Base-by-base conservation (phyloP, 2,797 vertebrate genomes). In the Luscinia luscinia region DNA sequence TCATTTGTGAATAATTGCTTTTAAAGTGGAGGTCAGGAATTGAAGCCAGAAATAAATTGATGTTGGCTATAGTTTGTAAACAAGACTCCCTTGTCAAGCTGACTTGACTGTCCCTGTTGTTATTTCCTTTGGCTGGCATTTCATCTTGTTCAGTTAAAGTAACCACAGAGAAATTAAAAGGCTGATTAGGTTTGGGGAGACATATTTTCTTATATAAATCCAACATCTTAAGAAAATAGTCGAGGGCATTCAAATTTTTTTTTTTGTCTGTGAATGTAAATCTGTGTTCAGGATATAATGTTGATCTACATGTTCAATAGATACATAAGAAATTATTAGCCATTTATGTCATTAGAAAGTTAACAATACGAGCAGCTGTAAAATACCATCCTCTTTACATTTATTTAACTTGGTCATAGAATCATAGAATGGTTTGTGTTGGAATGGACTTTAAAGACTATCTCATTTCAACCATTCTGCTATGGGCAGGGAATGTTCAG, bases 11-110 rank as follows among this genome's bases (percentile, higher is more conserved):
- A 55, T 75, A 93, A 89, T 64, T 78, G 32, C 8, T 87, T 90
- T 83, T 93, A 78, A 91, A 89, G 48, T 41, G 12, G 68, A 85
- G 82, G 82, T 89, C 63, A 89, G 57, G 24, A 87, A 83, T 13
- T 46, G 64, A 80, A 95, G 61, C 55, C 92, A 92, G 64, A 94
- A 94, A 87, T 74, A 8, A 92, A 94, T 38, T 87, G 40, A 51
- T 91, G 24, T 17, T 75, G 54, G 57, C 23, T 74, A 28, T 51
- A 67, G 86, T 93, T 86, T 94, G 91, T 78, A 96, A 95, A 95
- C 89, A 96, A 85, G 73, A 32, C 24, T 92, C 72, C 18, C 28
- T 87, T 81, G 59, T 49, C 73, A 45, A 21, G 43, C n/a, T 92
- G 81, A 90, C 54, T 93, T 80, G 28, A 86, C 75, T 87, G 55